A percentile compares a stretch with the other conserved stretches of the same genome.
Evolutionary conservation across 35 echinoderm and acorn worm species (phyloP).

Genomic region (Holothuria glaberrima): DNA sequence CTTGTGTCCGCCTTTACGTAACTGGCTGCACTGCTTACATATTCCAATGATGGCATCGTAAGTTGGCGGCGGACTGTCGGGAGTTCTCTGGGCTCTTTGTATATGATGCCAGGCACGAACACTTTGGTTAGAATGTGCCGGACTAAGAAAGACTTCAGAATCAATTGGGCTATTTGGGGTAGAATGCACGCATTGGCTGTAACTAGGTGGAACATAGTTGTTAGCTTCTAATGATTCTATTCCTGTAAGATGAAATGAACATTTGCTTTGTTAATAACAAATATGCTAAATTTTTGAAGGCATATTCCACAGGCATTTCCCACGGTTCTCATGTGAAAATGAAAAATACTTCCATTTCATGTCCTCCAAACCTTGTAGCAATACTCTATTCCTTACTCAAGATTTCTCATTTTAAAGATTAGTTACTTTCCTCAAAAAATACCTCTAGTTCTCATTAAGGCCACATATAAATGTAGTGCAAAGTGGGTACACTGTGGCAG

Average conservation of each 20-base stretch:
- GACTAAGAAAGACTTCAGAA: conserved; percentile 79
- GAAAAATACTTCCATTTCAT: too few species aligned
- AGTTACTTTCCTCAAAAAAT: too few species aligned
- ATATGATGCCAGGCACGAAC: conserved; percentile 53
- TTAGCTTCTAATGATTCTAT: conserved; percentile 82
- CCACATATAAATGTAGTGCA: too few species aligned
- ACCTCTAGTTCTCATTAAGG: too few species aligned
- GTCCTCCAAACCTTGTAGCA: too few species aligned
- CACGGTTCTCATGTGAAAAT: too few species aligned
- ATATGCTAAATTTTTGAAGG: too few species aligned
- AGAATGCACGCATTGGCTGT: conserved; percentile 84
- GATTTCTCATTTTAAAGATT: too few species aligned
- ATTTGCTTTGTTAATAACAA: too few species aligned
- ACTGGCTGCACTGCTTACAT: conserved; percentile 76
- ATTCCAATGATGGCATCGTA: conserved; percentile 82
- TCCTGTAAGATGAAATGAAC: conserved; percentile 13
- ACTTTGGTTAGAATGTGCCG: conserved; percentile 71
- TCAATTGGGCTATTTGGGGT: conserved; percentile 71
- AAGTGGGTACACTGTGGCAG: too few species aligned
- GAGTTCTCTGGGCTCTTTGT: conserved; percentile 68
- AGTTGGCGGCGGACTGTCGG: conserved; percentile 87
- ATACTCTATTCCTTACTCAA: too few species aligned
- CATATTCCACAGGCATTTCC: too few species aligned
- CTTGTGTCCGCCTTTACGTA: conserved; percentile 57
- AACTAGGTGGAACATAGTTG: conserved; percentile 90